phyloP scores from a whole-genome alignment of 1,140 invertebrate species.

The Gryon sp. region DNA sequence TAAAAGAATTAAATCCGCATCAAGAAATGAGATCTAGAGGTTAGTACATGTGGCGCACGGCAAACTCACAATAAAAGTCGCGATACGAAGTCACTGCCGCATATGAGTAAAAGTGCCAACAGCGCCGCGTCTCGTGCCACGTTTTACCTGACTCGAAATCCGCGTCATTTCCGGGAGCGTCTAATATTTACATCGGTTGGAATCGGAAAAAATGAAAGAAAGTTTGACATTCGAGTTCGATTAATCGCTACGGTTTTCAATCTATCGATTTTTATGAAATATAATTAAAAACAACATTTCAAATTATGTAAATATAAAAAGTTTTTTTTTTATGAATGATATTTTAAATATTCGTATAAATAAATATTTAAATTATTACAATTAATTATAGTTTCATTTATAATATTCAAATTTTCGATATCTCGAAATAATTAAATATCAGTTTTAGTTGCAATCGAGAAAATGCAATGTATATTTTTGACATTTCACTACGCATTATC shows the following conservation, averaged over 20 bases:
- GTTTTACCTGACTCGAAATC: slow-evolving; percentile 63
- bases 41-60: slow-evolving; percentile 59
- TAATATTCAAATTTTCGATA: too few relatives aligned
- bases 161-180: slow-evolving; percentile 67
- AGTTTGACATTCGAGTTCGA: not conserved
- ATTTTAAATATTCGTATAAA: too few relatives aligned
- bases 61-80: slow-evolving; percentile 14
- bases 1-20: slow-evolving; percentile 3
- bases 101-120: slow-evolving; percentile 72
- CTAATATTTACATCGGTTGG: slow-evolving; percentile 13
- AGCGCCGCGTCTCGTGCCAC: slow-evolving; percentile 71
- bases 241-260: not conserved
- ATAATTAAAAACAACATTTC: not conserved
- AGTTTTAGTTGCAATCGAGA: too few relatives aligned
- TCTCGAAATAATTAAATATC: too few relatives aligned
- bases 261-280: too few relatives aligned
- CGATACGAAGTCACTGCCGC: slow-evolving; percentile 3
- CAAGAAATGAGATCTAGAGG: slow-evolving; percentile 7
- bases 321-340: too few relatives aligned
- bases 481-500: too few relatives aligned
- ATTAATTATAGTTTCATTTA: too few relatives aligned
- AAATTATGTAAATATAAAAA: too few relatives aligned
- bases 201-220: not conserved
- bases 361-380: too few relatives aligned
- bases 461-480: too few relatives aligned